Conservation (phyloP, 2,888 invertebrate species). For the Oscheius sp. region DNA sequence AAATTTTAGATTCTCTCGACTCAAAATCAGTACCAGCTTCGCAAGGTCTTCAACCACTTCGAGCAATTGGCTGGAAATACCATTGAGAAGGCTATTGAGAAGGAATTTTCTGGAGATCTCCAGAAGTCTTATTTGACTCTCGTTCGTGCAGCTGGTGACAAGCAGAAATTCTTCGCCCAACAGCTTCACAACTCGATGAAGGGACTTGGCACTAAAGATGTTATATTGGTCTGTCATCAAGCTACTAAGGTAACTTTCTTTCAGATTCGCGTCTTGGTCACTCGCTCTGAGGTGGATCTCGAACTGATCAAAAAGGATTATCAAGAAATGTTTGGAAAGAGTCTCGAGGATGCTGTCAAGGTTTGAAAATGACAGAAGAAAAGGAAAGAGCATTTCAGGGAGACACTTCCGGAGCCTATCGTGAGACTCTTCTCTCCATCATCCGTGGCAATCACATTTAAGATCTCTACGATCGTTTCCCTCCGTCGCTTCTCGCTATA, state of each 20-base stretch:
- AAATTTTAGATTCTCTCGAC: conserved; percentile 56
- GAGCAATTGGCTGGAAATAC: conserved; percentile 43
- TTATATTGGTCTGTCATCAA: background rate
- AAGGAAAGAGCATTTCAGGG: background rate
- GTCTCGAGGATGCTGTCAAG: conserved; percentile 50
- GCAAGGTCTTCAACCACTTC: conserved; percentile 57
- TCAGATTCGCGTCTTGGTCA: conserved; percentile 63
- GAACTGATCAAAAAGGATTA: conserved; percentile 85
- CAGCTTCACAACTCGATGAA: conserved; percentile 66
- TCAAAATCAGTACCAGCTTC: conserved; percentile 59
- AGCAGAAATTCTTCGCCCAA: conserved; percentile 65
- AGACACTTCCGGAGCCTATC: conserved; percentile 60
- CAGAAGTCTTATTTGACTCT: conserved; percentile 49
- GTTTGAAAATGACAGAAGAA: background rate
- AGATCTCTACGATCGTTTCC: background rate
- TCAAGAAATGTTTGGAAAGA: conserved; percentile 71
- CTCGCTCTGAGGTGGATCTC: conserved; percentile 76
- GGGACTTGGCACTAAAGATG: conserved; percentile 35
- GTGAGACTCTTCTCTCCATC: conserved; percentile 66
- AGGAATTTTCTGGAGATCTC: conserved; percentile 65
- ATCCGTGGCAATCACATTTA: conserved; percentile 60
- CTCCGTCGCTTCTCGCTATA: background rate
- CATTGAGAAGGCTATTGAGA: conserved; percentile 59
- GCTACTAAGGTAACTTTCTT: background rate
- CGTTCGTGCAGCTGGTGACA: conserved; percentile 51